Conservation (phyloP, 2,888 invertebrate species). For the Stramonita haemastoma region DNA sequence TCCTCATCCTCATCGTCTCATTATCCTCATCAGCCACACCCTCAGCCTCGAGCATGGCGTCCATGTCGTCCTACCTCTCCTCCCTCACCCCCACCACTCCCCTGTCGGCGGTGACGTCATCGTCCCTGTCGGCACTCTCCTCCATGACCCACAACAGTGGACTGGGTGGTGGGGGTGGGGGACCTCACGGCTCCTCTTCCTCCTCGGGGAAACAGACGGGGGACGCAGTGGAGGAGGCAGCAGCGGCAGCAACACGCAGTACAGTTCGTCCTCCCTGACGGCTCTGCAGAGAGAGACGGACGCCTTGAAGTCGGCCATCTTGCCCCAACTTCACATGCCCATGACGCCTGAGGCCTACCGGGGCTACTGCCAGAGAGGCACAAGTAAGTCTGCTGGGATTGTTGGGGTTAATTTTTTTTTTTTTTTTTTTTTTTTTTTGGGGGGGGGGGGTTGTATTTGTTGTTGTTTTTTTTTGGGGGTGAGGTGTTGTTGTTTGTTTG, state of each 20-base stretch:
- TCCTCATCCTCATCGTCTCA: not conserved
- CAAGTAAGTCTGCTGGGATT: conserved; percentile 42
- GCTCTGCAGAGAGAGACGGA: conserved; percentile 51
- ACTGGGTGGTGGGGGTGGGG: not conserved
- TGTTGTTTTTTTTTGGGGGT: not conserved
- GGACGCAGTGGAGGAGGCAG: not conserved
- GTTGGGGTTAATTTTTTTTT: not conserved
- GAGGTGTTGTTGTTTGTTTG: not conserved
- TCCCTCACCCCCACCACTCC: conserved; percentile 31
- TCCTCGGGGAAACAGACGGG: not conserved
- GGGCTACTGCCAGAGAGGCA: conserved; percentile 52
- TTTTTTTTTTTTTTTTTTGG: not conserved
- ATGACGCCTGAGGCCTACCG: conserved; percentile 52
- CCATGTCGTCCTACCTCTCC: not conserved
- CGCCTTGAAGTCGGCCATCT: conserved; percentile 49
- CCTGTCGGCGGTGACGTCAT: conserved; percentile 41
- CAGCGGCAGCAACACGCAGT: not conserved
- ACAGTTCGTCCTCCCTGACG: conserved; percentile 46
- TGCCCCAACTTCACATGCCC: conserved; percentile 46
- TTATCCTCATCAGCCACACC: not conserved
- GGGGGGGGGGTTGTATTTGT: not conserved
- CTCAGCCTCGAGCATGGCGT: not conserved
- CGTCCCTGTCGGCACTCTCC: conserved; percentile 30
- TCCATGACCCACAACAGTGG: conserved; percentile 11
- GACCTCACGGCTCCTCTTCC: not conserved